These are phyloP conservation scores for Tiaroga cobitis DNA, from an alignment of 2,797 vertebrate species.

Conservation along the genomic window DNA sequence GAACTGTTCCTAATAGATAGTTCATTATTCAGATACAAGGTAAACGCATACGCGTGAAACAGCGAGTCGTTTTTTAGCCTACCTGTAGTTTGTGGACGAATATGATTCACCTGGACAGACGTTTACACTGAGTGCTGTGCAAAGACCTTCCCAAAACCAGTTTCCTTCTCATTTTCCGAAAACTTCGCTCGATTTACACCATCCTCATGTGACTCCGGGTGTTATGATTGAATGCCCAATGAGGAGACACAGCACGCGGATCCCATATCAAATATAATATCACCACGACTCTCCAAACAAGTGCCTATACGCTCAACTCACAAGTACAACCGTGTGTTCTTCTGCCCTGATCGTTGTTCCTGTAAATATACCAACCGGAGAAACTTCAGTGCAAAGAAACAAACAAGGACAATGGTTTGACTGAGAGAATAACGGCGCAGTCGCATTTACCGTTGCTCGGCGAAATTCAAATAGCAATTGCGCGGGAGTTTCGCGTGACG, in stretches of 20 bases:
- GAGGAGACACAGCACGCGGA: constrained; percentile 26
- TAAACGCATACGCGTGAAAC: neutral
- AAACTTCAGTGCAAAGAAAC: neutral
- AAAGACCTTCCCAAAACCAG: constrained; percentile 44
- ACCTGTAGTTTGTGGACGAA: neutral
- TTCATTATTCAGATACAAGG: neutral
- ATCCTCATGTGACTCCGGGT: constrained; percentile 48
- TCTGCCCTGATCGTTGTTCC: neutral
- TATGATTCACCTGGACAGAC: neutral
- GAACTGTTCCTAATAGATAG: neutral
- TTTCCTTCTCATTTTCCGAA: neutral
- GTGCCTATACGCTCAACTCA: constrained; percentile 54
- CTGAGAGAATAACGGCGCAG: neutral
- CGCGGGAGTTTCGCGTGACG: neutral
- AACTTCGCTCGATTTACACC: neutral
- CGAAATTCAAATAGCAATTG: neutral
- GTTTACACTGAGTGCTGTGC: constrained; percentile 60
- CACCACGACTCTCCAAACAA: constrained; percentile 51
- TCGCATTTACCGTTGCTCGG: neutral
- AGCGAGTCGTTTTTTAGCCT: neutral
- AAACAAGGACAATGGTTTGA: neutral
- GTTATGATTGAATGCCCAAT: constrained; percentile 54
- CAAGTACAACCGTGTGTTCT: neutral
- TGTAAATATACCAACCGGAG: neutral
- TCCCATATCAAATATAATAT: constrained; percentile 43